Evolutionary conservation across 2,797 vertebrate species (phyloP), one percentile per base, ranked within the genome.

Genomic region (Poeciliopsis presidionis): DNA sequence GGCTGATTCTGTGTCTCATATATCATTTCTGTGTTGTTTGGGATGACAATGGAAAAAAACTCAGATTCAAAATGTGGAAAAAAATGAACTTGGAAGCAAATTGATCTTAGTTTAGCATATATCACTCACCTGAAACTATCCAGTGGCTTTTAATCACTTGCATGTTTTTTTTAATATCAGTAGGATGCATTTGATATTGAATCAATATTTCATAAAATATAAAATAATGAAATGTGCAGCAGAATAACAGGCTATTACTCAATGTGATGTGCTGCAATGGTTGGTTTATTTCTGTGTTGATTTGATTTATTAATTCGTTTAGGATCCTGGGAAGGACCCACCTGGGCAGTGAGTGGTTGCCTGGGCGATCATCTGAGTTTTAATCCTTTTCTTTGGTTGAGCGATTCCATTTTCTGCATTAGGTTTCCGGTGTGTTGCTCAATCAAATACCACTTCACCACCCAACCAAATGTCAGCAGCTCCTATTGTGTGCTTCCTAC

Each of bases 351-450:
- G 3, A 49, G 53, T 76, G 45, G 74, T 78, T 61, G 73, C 69
- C 67, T 73, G 78, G 78, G 76, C 81, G 83, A 89, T 87, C 43
- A 82, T 81, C 55, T 47, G 55, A 84, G 84, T 83, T 73, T 84
- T 77, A 75, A 49, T 81, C 77, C 83, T 28, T 72, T 80, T 43
- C 77, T 72, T 67, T 74, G 55, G 47, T 67, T 78, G 25, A 74
- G 65, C 86, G 86, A 83, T 76, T 70, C 30, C 74, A 79, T 83
- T 84, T 77, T 69, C 36, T 46, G 63, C n/a, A 36, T 20, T 75
- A 39, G 45, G 51, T 73, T 83, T 74, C 47, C 0, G 16, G 20
- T 53, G 63, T 3, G 25, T n/a, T 20, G 12, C 22, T n/a, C 4
- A 53, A 65, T 39, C 30, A 78, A 77, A 61, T 69, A 53, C 25